A percentile compares a stretch with the other conserved stretches of the same genome.
phyloP scores from a whole-genome alignment of 1,140 invertebrate genomes.

The Pissodes strobi region DNA sequence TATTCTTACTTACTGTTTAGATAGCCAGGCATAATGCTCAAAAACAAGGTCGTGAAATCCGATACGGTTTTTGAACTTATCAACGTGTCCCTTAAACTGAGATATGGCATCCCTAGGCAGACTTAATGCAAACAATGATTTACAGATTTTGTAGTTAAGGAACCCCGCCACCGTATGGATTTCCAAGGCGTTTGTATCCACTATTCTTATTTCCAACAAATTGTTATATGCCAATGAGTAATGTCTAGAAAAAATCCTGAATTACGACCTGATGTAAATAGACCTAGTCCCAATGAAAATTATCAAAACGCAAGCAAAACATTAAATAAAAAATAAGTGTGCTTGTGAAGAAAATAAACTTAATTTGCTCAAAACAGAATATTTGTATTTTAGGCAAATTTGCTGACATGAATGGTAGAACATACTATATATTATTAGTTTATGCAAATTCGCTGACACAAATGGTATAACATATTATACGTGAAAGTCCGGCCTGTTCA shows the following conservation, averaged over 20 bases:
- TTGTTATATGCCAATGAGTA: conserved; percentile 92
- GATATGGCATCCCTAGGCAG: conserved; percentile 90
- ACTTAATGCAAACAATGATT: conserved; percentile 85
- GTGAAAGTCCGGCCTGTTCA: too few species aligned
- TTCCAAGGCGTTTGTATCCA: conserved; percentile 90
- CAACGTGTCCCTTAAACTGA: conserved; percentile 90
- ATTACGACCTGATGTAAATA: too few species aligned
- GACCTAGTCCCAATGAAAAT: too few species aligned
- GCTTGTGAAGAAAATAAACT: too few species aligned
- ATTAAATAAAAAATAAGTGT: too few species aligned
- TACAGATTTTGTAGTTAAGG: conserved; percentile 94
- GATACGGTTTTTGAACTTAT: conserved; percentile 79
- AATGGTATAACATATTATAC: too few species aligned
- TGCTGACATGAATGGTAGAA: too few species aligned
- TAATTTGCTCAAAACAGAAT: too few species aligned
- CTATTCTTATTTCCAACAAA: conserved; percentile 82
- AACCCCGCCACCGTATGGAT: conserved; percentile 94
- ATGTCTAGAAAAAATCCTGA: conserved; percentile 71
- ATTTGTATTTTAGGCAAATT: too few species aligned
- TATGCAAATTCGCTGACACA: too few species aligned
- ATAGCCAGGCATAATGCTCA: conserved; percentile 96
- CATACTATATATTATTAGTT: too few species aligned
- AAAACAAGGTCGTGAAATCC: conserved; percentile 84
- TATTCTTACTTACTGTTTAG: conserved; percentile 91
- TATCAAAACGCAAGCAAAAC: too few species aligned